Evolutionary conservation across 64 coral and sea anemone genomes (phyloP).

Genomic region (Montipora capricornis): DNA sequence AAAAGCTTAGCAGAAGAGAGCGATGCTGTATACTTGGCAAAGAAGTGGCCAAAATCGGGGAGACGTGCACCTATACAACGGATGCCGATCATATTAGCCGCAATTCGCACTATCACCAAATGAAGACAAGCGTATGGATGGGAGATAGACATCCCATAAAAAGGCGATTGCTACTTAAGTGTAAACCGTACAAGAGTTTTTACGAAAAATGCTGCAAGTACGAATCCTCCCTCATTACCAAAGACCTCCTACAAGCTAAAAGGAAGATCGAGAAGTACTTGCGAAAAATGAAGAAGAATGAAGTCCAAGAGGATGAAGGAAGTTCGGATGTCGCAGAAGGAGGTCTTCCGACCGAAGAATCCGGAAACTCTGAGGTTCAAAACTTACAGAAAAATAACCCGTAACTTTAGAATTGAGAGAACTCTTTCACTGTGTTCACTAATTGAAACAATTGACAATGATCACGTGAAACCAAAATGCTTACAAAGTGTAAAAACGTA

Average conservation of each 20-base stretch:
- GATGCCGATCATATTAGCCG: conserved; percentile 62
- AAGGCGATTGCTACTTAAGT: conserved; percentile 59
- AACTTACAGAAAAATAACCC: background rate
- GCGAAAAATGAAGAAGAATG: conserved; percentile 14
- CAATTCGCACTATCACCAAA: conserved; percentile 72
- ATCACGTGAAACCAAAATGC: no score
- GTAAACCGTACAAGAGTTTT: conserved; percentile 75
- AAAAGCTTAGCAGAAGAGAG: conserved; percentile 52
- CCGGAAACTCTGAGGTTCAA: background rate
- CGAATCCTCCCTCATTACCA: conserved; percentile 68
- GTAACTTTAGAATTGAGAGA: background rate
- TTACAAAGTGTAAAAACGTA: no score
- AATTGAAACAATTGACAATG: background rate
- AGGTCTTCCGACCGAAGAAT: background rate
- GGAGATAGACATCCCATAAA: conserved; percentile 54
- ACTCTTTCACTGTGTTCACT: background rate
- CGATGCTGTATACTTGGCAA: conserved; percentile 81
- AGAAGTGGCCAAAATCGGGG: conserved; percentile 90
- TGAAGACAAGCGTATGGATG: conserved; percentile 85
- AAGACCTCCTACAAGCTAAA: conserved; percentile 50
- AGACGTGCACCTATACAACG: conserved; percentile 61
- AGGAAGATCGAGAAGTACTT: conserved; percentile 49
- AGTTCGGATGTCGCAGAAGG: background rate
- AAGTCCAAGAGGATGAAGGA: conserved; percentile 30
- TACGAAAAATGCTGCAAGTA: conserved; percentile 89